Evolutionary conservation across 2,888 invertebrate genomes (phyloP).

Genomic region (Chelonus formosanus): DNA sequence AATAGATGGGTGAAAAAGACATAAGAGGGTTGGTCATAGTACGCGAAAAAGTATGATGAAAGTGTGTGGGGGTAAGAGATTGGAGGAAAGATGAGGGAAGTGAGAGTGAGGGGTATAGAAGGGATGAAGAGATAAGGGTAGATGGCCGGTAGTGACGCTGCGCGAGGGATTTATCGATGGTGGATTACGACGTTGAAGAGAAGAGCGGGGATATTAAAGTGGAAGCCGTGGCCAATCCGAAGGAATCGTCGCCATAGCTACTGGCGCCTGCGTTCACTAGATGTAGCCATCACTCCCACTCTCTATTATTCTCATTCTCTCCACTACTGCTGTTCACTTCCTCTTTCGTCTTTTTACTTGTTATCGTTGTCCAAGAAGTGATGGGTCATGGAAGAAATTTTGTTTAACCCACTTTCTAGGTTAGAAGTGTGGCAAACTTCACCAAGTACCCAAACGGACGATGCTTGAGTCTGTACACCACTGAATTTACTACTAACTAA

Average conservation of each 20-base stretch:
- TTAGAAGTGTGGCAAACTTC: slow-evolving; percentile 51
- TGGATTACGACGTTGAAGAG: slow-evolving; percentile 34
- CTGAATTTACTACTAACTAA: background rate
- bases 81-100: slow-evolving; percentile 23
- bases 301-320: slow-evolving; percentile 25
- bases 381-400: slow-evolving; percentile 43
- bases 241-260: slow-evolving; percentile 64
- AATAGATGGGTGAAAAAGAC: slow-evolving; percentile 42
- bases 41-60: slow-evolving; percentile 36
- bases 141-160: slow-evolving; percentile 52
- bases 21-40: slow-evolving; percentile 42
- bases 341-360: slow-evolving; percentile 24
- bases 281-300: slow-evolving; percentile 27
- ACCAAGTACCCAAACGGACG: slow-evolving; percentile 34
- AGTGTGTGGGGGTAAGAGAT: slow-evolving; percentile 37
- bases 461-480: background rate
- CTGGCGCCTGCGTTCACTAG: slow-evolving; percentile 61
- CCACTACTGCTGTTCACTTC: slow-evolving; percentile 40
- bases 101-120: slow-evolving; percentile 29
- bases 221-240: slow-evolving; percentile 64
- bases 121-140: slow-evolving; percentile 39
- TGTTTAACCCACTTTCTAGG: slow-evolving; percentile 59
- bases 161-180: slow-evolving; percentile 27
- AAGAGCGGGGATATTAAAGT: slow-evolving; percentile 54
- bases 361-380: slow-evolving; percentile 24